Conservation (phyloP, 2,113 vertebrate species). For the Periophthalmus modestus region DNA sequence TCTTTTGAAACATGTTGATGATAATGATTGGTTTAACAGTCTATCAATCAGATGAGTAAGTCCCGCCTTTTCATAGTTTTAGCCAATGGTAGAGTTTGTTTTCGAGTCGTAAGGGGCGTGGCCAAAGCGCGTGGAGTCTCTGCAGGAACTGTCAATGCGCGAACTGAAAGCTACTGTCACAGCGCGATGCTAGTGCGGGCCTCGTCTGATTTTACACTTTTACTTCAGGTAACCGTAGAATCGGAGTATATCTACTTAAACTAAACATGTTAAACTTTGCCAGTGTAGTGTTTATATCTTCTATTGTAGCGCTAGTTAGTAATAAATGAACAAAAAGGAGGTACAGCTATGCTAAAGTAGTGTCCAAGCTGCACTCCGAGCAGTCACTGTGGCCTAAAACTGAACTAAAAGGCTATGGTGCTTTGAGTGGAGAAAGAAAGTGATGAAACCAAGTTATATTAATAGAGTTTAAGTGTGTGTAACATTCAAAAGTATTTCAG, state of each 20-base stretch:
- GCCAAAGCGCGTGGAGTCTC: constrained; percentile 49
- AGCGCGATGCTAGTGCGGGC: constrained; percentile 52
- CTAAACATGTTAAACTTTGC: not conserved
- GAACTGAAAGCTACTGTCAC: constrained; percentile 11
- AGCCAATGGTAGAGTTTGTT: constrained; percentile 79
- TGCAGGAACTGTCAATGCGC: constrained; percentile 60
- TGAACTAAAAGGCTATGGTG: not conserved
- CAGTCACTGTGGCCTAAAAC: not conserved
- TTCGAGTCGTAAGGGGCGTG: constrained; percentile 75
- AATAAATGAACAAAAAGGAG: constrained; percentile 14
- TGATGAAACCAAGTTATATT: not conserved
- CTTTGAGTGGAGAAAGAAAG: not conserved
- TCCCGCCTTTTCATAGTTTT: constrained; percentile 8
- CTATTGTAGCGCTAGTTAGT: constrained; percentile 24
- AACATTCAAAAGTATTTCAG: not conserved
- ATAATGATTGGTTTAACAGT: constrained; percentile 28
- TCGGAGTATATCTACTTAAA: not conserved
- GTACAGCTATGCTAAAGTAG: constrained; percentile 34
- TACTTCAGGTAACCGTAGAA: constrained; percentile 48
- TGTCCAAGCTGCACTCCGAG: not conserved
- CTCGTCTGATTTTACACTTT: constrained; percentile 36
- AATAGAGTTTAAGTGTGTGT: not conserved
- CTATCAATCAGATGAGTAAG: constrained; percentile 48
- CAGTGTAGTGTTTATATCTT: not conserved
- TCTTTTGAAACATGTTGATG: not conserved